These are phyloP conservation scores for Conus ventricosus DNA, from an alignment of 1,140 invertebrate genomes.

Conservation along the genomic window DNA sequence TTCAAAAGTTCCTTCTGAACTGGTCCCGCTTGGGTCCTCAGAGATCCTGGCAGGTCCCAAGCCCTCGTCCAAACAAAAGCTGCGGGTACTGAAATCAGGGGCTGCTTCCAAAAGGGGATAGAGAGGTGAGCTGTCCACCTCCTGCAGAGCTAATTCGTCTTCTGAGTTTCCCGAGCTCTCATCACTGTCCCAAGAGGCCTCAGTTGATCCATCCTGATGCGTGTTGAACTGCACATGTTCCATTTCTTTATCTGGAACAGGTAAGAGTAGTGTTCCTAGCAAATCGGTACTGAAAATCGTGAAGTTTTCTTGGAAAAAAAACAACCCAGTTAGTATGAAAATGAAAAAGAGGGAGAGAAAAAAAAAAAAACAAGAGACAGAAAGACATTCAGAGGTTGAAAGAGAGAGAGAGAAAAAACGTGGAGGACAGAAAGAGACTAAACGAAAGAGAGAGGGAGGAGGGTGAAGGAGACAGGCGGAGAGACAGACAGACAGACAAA, in stretches of 20 bases:
- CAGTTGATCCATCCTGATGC: not conserved
- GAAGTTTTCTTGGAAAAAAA: too few species aligned
- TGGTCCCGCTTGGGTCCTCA: not conserved
- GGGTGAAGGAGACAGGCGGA: too few species aligned
- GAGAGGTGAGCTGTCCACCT: not conserved
- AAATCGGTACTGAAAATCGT: too few species aligned
- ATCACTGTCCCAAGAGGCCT: slow-evolving; percentile 19
- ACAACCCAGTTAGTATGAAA: too few species aligned
- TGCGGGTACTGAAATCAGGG: not conserved
- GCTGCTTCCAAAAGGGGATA: slow-evolving; percentile 28
- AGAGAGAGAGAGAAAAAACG: too few species aligned
- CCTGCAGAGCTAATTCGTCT: not conserved
- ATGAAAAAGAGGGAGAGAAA: too few species aligned
- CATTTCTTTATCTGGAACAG: slow-evolving; percentile 12
- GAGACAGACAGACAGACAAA: too few species aligned
- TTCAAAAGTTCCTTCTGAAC: not conserved
- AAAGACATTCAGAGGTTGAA: too few species aligned
- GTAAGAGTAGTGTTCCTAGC: too few species aligned
- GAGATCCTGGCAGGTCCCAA: not conserved
- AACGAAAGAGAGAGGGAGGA: too few species aligned
- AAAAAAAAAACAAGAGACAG: too few species aligned
- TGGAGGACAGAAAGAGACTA: too few species aligned
- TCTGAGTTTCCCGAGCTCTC: slow-evolving; percentile 9
- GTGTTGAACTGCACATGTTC: slow-evolving; percentile 24
- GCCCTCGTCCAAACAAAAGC: not conserved